These are phyloP conservation scores for Neuroscelio doddi DNA, from an alignment of 2,888 invertebrate species.

Conservation along the genomic window DNA sequence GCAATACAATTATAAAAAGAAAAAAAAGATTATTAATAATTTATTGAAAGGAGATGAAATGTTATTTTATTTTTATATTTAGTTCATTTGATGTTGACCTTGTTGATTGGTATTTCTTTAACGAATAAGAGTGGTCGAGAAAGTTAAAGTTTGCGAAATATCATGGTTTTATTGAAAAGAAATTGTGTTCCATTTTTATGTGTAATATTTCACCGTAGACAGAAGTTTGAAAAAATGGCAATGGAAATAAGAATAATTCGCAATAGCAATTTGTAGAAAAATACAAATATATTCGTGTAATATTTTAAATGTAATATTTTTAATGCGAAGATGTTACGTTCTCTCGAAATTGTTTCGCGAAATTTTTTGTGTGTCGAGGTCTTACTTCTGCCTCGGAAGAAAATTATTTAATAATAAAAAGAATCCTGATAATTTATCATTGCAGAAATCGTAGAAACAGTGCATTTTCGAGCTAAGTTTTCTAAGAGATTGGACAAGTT, in stretches of 20 bases:
- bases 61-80: no score
- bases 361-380: conserved; percentile 8
- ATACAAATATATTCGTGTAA: conserved; percentile 34
- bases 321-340: conserved; percentile 24
- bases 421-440: conserved; percentile 35
- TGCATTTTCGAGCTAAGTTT: conserved; percentile 22
- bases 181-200: neutral
- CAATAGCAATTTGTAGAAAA: conserved; percentile 38
- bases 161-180: no score
- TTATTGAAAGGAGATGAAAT: no score
- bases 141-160: no score
- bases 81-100: no score
- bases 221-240: conserved; percentile 20
- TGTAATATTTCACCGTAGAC: neutral
- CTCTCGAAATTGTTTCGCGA: conserved; percentile 1
- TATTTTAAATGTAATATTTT: conserved; percentile 34
- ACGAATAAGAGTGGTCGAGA: no score
- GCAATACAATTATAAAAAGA: no score
- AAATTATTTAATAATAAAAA: conserved; percentile 30
- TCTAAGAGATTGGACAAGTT: conserved; percentile 22
- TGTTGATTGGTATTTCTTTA: no score
- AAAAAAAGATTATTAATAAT: no score
- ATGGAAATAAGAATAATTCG: conserved; percentile 24
- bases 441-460: conserved; percentile 24
- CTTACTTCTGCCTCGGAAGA: conserved; percentile 13